Evolutionary conservation across 2,113 vertebrate species (phyloP), one percentile per base, ranked within the genome.

Genomic region (Hippocampus guttulatus): DNA sequence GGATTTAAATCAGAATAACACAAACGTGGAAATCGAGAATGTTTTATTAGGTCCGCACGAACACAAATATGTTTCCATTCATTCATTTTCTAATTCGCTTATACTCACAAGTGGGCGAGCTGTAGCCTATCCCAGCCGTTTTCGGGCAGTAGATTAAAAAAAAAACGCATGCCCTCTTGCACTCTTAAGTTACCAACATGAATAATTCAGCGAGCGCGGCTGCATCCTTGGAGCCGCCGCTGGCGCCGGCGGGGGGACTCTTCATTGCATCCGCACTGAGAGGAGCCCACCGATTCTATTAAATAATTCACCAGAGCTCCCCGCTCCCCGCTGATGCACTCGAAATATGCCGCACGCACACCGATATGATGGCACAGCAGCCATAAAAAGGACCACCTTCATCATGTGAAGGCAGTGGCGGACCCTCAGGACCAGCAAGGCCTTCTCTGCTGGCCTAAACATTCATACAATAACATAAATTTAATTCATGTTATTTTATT

Each of bases 211-310:
- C 69, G 0, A 1, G 51, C 33, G 49, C 49, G 45, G 68, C 55
- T 80, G 79, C 84, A 83, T 20, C n/a, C 78, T 69, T 81, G 77
- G 62, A 80, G 70, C 76, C 73, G 61, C 80, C 79, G 84, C 82
- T 82, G 83, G 84, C 64, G 58, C 71, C 27, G 63, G 12, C 2
- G 54, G 30, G 77, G 25, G 25, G 25, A 1, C 77, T 85, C 86
- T 83, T 83, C 75, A 81, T 68, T 74, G 61, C 70, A 73, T 79
- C 66, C 3, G 38, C 77, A 57, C 58, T 3, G 69, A 81, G 80
- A 82, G 75, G 69, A 80, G 78, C 75, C 70, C 66, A 73, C 79
- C 73, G 67, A 78, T 72, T 33, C 71, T 89, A 79, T 90, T 90
- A 77, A 89, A 90, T 89, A 49, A 90, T 58, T 70, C 74, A 65